Evolutionary conservation across 2,113 vertebrate genomes (phyloP).

Genomic region (Neolamprologus cancellatus): DNA sequence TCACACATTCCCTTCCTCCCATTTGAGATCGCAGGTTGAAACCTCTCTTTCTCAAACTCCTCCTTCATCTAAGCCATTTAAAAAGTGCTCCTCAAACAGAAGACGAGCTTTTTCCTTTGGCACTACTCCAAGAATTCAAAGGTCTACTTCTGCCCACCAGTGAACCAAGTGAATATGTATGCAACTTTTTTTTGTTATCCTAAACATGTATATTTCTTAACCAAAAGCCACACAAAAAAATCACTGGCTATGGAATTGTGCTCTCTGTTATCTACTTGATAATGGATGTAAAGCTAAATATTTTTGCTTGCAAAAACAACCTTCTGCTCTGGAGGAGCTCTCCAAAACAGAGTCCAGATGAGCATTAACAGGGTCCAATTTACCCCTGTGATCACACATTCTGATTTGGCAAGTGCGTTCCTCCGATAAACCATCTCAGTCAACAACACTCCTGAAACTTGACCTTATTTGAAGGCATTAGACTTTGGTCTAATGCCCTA

Average conservation of each 20-base stretch:
- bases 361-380: not conserved
- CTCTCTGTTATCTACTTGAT: not conserved
- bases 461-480: constrained; percentile 13
- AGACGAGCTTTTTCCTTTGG: constrained; percentile 25
- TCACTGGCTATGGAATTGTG: not conserved
- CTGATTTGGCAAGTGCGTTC: not conserved
- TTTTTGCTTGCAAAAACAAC: not conserved
- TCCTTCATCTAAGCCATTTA: not conserved
- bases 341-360: constrained; percentile 1
- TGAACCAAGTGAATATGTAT: not conserved
- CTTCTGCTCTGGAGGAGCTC: not conserved
- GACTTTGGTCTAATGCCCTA: not conserved
- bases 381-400: not conserved
- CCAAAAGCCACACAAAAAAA: not conserved
- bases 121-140: constrained; percentile 4
- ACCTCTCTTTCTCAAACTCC: constrained; percentile 20
- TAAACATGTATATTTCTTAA: not conserved
- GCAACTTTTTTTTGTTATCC: not conserved
- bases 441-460: constrained; percentile 11
- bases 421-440: not conserved
- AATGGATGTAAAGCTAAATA: not conserved
- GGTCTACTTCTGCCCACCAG: not conserved
- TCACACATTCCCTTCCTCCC: not conserved
- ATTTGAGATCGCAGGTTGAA: not conserved
- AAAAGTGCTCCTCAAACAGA: constrained; percentile 10